Percentiles rank a stretch among this genome's conserved stretches.
Conservation (phyloP, 2,888 invertebrate species). For the Salpingus planirostris region DNA sequence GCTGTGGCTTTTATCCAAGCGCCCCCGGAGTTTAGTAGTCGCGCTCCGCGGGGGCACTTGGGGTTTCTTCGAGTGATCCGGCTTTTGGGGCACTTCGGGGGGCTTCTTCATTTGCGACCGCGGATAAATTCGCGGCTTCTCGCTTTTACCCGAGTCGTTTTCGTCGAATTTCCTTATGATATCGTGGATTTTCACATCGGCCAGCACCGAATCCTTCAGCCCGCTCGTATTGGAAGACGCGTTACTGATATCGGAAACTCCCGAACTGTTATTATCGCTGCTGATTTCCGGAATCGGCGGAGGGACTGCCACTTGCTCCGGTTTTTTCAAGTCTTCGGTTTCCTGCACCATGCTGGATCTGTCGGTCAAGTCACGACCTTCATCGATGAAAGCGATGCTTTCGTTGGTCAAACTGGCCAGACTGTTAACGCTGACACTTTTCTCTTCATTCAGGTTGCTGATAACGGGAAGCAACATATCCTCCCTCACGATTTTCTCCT, state of each 20-base stretch:
- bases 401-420: slow-evolving; percentile 37
- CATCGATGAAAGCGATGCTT: slow-evolving; percentile 38
- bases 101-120: slow-evolving; percentile 29
- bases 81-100: slow-evolving; percentile 33
- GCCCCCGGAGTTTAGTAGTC: slow-evolving; percentile 42
- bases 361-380: slow-evolving; percentile 38
- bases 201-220: slow-evolving; percentile 29
- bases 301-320: too few species aligned
- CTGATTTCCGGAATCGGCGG: too few species aligned
- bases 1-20: slow-evolving; percentile 71
- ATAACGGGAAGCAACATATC: slow-evolving; percentile 11
- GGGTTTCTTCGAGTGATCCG: slow-evolving; percentile 20
- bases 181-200: slow-evolving; percentile 37
- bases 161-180: slow-evolving; percentile 40
- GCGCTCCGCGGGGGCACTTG: slow-evolving; percentile 34
- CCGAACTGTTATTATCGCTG: slow-evolving; percentile 2
- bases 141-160: slow-evolving; percentile 16
- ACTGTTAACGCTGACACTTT: slow-evolving; percentile 38
- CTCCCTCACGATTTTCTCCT: slow-evolving; percentile 21
- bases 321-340: slow-evolving; percentile 16
- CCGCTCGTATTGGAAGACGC: slow-evolving; percentile 1
- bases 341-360: slow-evolving; percentile 37
- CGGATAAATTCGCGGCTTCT: slow-evolving; percentile 31
- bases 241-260: not conserved
- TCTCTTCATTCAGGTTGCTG: slow-evolving; percentile 32